These are phyloP conservation scores for Anseranas semipalmata DNA, from an alignment of 2,113 vertebrate species.

Conservation along the genomic window DNA sequence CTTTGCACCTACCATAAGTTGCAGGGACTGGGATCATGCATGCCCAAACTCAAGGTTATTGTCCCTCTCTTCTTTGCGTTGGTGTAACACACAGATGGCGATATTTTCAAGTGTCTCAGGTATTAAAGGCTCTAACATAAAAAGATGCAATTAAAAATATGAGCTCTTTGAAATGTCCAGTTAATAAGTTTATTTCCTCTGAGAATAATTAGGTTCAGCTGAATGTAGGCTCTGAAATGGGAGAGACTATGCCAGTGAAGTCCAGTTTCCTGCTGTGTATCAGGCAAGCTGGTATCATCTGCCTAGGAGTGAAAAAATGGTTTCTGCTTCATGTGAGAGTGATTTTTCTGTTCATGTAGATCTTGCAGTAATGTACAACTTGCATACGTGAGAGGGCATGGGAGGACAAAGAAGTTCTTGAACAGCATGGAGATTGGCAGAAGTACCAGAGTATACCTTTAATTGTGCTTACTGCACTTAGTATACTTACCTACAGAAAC, in stretches of 20 bases:
- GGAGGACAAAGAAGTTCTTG: not conserved
- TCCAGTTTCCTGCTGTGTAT: not conserved
- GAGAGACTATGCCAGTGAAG: not conserved
- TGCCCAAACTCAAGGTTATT: not conserved
- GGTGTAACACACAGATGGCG: not conserved
- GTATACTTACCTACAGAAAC: not conserved
- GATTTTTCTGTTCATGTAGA: not conserved
- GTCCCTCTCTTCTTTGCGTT: not conserved
- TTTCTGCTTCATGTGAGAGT: not conserved
- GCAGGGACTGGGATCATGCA: not conserved
- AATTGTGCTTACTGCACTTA: not conserved
- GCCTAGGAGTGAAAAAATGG: not conserved
- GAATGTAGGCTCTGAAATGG: not conserved
- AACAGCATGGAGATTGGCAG: not conserved
- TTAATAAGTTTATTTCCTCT: not conserved
- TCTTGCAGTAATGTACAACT: not conserved
- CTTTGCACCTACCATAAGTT: not conserved
- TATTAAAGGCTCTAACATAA: not conserved
- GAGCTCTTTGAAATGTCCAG: not conserved
- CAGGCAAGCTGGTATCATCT: not conserved
- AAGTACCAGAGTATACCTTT: not conserved
- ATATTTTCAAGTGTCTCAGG: not conserved
- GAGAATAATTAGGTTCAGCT: not conserved
- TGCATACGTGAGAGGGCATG: accelerated
- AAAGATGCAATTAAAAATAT: not conserved